Evolutionary conservation across 92 coral and sea anemone species (phyloP), one percentile per base, ranked within the genome.

Genomic region (Zoanthus sansibaricus): DNA sequence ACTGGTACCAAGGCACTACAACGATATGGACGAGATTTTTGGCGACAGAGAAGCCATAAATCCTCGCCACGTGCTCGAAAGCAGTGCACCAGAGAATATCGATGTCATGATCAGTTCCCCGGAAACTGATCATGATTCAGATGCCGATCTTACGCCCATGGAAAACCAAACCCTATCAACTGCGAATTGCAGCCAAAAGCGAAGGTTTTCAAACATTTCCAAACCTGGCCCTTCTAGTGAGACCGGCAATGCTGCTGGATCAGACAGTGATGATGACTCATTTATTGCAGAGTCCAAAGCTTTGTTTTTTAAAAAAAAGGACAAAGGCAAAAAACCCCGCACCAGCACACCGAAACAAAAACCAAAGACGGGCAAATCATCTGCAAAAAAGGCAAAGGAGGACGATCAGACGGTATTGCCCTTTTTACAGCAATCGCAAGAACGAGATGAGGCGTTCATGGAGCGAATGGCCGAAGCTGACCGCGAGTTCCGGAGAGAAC

Each of bases 381-480:
- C 77, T n/a, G 49, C 83, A 12, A 83, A 88, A 85, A 88, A 88
- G 87, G 68, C 87, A 32, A 82, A 82, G 84, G 82, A 72, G 49
- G 87, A 88, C 54, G 76, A 88, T 9, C 76, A 64, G 54, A 72
- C 76, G 55, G 76, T 82, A 4, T 86, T 73, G 83, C 70, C 59
- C 15, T 87, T 49, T 49, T 49, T 49, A 49, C 54, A 49, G 54
- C 2, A 49, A 49, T 49, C 54, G 12, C 54, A 49, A 61, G 80
- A 78, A 3, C 68, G 55, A 82, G 77, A 86, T 18, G 71, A 86
- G 72, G 84, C 72, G 14, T 77, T 87, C 66, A 68, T 79, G 86
- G 86, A 87, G 90, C 1, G 44, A 83, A 87, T 87, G 90, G 90
- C 86, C 25, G 78, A 78, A 71, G 90, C 90, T 49, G 90, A 87